These are phyloP conservation scores for Rhipidura dahli DNA, from an alignment of 2,113 vertebrate species.

Conservation along the genomic window DNA sequence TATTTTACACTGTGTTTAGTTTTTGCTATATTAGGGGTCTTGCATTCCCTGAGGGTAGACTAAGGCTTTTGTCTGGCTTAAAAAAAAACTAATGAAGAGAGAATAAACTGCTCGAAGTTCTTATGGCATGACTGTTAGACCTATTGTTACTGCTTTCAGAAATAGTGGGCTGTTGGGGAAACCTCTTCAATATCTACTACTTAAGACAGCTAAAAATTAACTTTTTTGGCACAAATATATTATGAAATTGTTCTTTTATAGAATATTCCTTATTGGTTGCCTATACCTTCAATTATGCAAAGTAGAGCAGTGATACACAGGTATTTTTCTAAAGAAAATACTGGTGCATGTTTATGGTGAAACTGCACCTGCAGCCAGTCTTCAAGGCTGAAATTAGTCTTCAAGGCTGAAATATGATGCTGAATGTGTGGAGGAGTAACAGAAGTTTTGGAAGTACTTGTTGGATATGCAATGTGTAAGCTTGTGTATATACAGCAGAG, in stretches of 20 bases:
- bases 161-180: background rate
- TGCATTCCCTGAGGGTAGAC: background rate
- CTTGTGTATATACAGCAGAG: background rate
- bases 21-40: background rate
- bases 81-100: background rate
- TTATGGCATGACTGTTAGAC: background rate
- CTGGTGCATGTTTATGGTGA: background rate
- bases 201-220: background rate
- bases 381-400: background rate
- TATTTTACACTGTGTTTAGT: background rate
- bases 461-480: background rate
- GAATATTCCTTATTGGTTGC: background rate
- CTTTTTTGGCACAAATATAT: background rate
- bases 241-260: background rate
- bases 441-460: background rate
- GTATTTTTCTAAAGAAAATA: background rate
- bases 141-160: background rate
- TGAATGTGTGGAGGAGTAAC: background rate
- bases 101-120: background rate
- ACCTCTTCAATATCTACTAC: background rate
- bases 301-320: background rate
- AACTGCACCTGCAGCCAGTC: background rate
- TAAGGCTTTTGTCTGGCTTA: background rate
- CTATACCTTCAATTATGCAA: background rate
- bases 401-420: background rate